Base-by-base conservation (phyloP, 2,113 vertebrate species). In the Brachionichthys hirsutus region DNA sequence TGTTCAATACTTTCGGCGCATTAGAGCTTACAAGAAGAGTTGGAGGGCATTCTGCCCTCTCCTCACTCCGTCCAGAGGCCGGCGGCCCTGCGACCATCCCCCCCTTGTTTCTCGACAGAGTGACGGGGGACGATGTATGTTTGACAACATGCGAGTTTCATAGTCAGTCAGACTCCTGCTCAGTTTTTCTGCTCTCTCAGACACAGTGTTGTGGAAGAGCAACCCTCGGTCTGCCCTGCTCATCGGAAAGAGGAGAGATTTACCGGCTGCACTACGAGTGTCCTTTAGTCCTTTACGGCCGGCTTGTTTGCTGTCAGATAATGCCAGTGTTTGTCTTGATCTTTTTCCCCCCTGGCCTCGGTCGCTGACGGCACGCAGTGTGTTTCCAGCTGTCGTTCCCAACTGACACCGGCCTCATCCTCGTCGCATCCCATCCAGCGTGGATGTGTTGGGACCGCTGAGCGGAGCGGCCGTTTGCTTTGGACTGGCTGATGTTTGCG, bases 1-100 rank as follows among this genome's bases (percentile, higher is more conserved):
- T 70, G 57, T 77, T 84, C 82, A 75, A 86, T 88, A 75, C 66
- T 56, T 73, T 70, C 62, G 73, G 62, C 67, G 71, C 69, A 78
- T 83, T 84, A 66, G 61, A 73, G 73, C 69, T 72, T 78, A 73
- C 66, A 14, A 36, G 20, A 59, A 41, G 65, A 62, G 51, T 74
- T 61, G 55, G 24, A 60, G 34, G 44, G 38, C 51, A 73, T 36
- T 54, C 8, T 15, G 18, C 45, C 14, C 57, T 36, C 53, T 22
- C 8, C 24, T 12, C 4, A 18, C 62, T 34, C 16, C 13, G 22
- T 20, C 49, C 16, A 51, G 49, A 51, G 77, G 65, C 57, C 61
- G 41, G 14, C 9, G 63, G 62, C 45, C 35, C 44, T 47, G 43
- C 53, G 50, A 75, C n/a, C 15, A 74, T 54, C 13, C 5, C 34